These are phyloP conservation scores for Drosophila arizonae DNA, from an alignment of 1,140 invertebrate species.

Conservation along the genomic window DNA sequence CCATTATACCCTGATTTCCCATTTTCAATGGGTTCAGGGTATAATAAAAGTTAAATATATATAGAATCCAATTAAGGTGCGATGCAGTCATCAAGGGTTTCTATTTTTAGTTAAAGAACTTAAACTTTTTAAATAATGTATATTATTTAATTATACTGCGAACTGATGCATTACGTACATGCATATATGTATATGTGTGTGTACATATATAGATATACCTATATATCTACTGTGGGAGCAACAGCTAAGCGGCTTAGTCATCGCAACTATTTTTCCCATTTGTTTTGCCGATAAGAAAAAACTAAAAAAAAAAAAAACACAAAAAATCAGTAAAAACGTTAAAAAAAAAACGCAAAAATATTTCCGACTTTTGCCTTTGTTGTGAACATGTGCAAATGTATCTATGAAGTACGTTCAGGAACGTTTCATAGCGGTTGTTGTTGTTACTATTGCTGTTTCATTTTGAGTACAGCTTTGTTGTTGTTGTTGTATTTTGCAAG, in stretches of 20 bases:
- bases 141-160: constrained; percentile 5
- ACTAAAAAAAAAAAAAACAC: neutral
- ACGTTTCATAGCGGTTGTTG: constrained; percentile 41
- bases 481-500: constrained; percentile 49
- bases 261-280: neutral
- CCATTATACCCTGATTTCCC: too few species aligned
- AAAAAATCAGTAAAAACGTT: too few species aligned
- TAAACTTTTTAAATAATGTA: neutral
- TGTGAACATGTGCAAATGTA: constrained; percentile 23
- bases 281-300: constrained; percentile 23
- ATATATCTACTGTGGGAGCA: neutral
- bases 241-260: constrained; percentile 11
- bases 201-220: too few species aligned
- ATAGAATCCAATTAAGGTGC: neutral
- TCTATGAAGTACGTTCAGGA: constrained; percentile 50
- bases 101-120: constrained; percentile 4
- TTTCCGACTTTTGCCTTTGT: constrained; percentile 37
- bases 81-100: neutral
- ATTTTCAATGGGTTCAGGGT: too few species aligned
- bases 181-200: too few species aligned
- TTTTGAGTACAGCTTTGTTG: constrained; percentile 33
- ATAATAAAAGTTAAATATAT: neutral
- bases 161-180: neutral
- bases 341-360: constrained; percentile 26
- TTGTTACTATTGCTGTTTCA: constrained; percentile 22